Conservation (phyloP, 2,888 invertebrate genomes). For the Melanotus villosus region DNA sequence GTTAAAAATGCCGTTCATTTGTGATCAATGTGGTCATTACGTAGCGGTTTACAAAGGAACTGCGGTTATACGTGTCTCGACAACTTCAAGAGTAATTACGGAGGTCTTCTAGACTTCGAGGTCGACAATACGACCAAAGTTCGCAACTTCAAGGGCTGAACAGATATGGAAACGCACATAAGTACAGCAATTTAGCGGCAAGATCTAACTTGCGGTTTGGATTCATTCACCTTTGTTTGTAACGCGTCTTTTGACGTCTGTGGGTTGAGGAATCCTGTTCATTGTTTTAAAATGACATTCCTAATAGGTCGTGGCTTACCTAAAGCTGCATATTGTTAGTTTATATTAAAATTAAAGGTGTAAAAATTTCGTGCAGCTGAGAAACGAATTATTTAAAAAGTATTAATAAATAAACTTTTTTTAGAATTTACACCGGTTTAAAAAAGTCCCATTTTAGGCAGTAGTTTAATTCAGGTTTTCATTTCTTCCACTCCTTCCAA, state of each 20-base stretch:
- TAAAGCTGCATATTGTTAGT: no score
- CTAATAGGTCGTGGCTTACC: not conserved
- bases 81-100: conserved; percentile 35
- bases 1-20: not conserved
- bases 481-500: no score
- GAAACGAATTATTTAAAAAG: no score
- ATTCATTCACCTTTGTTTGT: conserved; percentile 17
- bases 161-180: conserved; percentile 24
- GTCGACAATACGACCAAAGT: conserved; percentile 9
- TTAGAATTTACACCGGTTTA: no score
- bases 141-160: conserved; percentile 21
- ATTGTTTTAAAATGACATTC: not conserved
- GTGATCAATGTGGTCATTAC: conserved; percentile 23
- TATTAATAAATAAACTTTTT: no score
- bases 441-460: no score
- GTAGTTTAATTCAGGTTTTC: no score
- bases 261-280: conserved; percentile 4
- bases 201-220: conserved; percentile 9
- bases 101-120: conserved; percentile 18
- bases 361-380: no score
- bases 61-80: conserved; percentile 34
- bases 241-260: not conserved
- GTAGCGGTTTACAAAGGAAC: conserved; percentile 33
- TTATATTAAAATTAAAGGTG: no score
- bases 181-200: conserved; percentile 21